These are phyloP conservation scores for Eristalinus sepulchralis DNA, from an alignment of 2,888 invertebrate species.

Conservation along the genomic window DNA sequence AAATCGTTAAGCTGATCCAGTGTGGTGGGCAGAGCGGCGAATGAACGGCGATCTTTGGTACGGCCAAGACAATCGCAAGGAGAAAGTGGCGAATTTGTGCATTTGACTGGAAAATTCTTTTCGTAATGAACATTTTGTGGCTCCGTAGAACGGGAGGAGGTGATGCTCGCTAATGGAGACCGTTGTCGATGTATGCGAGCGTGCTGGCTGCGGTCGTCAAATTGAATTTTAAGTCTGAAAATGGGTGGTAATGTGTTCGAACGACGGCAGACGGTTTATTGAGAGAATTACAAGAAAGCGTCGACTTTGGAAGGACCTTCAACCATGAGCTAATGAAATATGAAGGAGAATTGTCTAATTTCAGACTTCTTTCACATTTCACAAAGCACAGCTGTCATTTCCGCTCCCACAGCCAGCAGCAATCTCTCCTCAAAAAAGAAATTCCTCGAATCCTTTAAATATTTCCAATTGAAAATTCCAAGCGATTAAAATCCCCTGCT, in stretches of 20 bases:
- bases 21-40: neutral
- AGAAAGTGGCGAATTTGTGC: neutral
- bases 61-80: slow-evolving; percentile 1
- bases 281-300: neutral
- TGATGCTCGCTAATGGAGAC: neutral
- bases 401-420: too few species aligned
- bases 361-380: too few species aligned
- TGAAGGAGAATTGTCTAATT: too few species aligned
- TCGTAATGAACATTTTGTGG: neutral
- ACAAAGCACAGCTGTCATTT: too few species aligned
- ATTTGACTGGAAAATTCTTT: slow-evolving; percentile 28
- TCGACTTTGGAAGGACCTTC: neutral
- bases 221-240: slow-evolving; percentile 19
- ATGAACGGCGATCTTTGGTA: neutral
- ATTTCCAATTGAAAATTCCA: slow-evolving; percentile 37
- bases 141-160: neutral
- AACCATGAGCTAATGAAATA: neutral
- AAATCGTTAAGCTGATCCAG: slow-evolving; percentile 4
- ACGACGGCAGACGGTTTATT: neutral
- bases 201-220: slow-evolving; percentile 15
- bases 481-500: slow-evolving; percentile 35
- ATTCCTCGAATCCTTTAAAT: slow-evolving; percentile 2
- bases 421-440: neutral
- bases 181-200: slow-evolving; percentile 13
- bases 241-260: neutral